Percentiles rank a stretch among this genome's conserved stretches.
Conservation (phyloP, 2,113 vertebrate genomes). For the Colistium nudipinnis region DNA sequence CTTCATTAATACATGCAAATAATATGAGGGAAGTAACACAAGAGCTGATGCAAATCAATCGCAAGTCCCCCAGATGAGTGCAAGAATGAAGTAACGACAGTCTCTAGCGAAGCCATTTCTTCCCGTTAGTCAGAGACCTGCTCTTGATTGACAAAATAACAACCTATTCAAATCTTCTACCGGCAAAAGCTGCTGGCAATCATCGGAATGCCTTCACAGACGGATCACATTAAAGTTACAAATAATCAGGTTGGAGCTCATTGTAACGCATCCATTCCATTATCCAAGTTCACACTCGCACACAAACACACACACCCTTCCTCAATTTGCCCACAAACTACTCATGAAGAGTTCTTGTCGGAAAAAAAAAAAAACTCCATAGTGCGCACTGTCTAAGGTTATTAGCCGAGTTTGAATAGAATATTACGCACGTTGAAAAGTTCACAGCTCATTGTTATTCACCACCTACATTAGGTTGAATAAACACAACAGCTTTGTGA, state of each 20-base stretch:
- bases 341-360: neutral
- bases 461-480: slow-evolving; percentile 13
- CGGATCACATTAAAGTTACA: slow-evolving; percentile 51
- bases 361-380: neutral
- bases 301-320: neutral
- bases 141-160: neutral
- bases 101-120: neutral
- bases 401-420: slow-evolving; percentile 4
- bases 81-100: neutral
- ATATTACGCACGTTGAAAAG: slow-evolving; percentile 21
- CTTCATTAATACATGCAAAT: slow-evolving; percentile 52
- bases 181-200: slow-evolving; percentile 8
- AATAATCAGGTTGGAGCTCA: too few relatives aligned
- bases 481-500: slow-evolving; percentile 25
- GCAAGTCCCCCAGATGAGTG: slow-evolving; percentile 25
- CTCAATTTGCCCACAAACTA: slow-evolving; percentile 31
- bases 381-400: slow-evolving; percentile 40
- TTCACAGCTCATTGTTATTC: slow-evolving; percentile 51
- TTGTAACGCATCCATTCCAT: slow-evolving; percentile 1
- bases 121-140: slow-evolving; percentile 10
- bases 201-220: slow-evolving; percentile 27
- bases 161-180: neutral
- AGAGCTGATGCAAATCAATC: slow-evolving; percentile 50
- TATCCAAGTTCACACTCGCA: neutral
- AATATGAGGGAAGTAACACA: neutral